phyloP scores from a whole-genome alignment of 2,797 vertebrate genomes.

The Limosa lapponica region DNA sequence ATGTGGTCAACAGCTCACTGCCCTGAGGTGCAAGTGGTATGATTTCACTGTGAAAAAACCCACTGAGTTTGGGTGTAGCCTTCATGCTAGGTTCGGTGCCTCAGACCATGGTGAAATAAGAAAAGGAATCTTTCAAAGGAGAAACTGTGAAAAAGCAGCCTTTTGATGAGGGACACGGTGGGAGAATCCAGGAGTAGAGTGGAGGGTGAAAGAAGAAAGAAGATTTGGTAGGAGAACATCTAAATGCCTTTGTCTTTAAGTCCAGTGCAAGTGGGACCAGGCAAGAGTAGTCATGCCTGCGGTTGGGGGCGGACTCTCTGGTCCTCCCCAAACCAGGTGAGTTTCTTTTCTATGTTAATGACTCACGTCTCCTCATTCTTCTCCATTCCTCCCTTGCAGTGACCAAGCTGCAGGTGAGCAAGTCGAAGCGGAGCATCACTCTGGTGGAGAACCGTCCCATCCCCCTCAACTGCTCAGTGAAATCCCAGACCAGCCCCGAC shows the following conservation, averaged over 20 bases:
- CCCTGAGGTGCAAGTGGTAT: neutral
- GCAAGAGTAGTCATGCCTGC: neutral
- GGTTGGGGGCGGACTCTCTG: neutral
- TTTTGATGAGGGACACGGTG: neutral
- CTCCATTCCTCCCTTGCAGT: conserved; percentile 67
- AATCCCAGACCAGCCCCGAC: conserved; percentile 89
- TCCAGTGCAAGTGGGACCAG: neutral
- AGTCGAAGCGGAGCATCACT: conserved; percentile 89
- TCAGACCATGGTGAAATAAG: neutral
- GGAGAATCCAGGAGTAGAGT: neutral
- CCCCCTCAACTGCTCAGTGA: conserved; percentile 90
- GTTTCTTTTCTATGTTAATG: neutral
- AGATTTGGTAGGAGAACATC: neutral
- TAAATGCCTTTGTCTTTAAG: neutral
- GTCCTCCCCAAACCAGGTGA: neutral
- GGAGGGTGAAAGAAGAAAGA: neutral
- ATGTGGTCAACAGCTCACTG: neutral
- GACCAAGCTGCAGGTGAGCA: conserved; percentile 91
- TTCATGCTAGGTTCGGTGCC: neutral
- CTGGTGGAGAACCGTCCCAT: conserved; percentile 92
- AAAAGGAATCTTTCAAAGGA: neutral
- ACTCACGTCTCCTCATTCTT: neutral
- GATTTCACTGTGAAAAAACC: neutral
- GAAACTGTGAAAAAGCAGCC: neutral
- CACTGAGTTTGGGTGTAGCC: neutral